These are phyloP conservation scores for Ianthella basta DNA, from an alignment of 37 sponge, comb jelly and placozoan genomes.

Conservation along the genomic window DNA sequence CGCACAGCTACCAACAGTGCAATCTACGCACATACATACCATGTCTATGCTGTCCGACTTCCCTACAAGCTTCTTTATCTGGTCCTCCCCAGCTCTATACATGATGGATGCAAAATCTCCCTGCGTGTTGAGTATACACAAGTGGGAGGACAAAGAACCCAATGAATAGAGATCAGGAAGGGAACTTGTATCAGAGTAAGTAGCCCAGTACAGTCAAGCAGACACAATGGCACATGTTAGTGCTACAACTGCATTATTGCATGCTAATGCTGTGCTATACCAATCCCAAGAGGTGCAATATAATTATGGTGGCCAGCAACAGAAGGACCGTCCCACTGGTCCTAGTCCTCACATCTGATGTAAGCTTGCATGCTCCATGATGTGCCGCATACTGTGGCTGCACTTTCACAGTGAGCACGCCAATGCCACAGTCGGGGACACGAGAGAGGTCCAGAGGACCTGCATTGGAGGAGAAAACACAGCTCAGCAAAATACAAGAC, in stretches of 20 bases:
- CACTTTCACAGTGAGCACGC: slow-evolving; percentile 46
- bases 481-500: not conserved
- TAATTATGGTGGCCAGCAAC: no score
- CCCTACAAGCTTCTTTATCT: slow-evolving; percentile 29
- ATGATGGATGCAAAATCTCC: slow-evolving; percentile 65
- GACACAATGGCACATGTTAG: no score
- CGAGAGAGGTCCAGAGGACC: slow-evolving; percentile 55
- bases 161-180: no score
- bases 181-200: no score
- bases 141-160: no score
- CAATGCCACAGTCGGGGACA: slow-evolving; percentile 28
- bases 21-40: no score
- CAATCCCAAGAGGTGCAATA: no score
- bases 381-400: slow-evolving; percentile 50
- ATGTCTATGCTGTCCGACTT: slow-evolving; percentile 52
- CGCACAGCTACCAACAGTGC: no score
- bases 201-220: no score
- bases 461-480: not conserved
- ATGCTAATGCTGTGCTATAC: no score
- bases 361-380: slow-evolving; percentile 72
- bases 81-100: slow-evolving; percentile 44
- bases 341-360: slow-evolving; percentile 45
- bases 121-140: slow-evolving; percentile 21
- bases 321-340: no score
- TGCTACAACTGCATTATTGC: no score